phyloP scores from a whole-genome alignment of 2,797 vertebrate species.

The Columba guinea region DNA sequence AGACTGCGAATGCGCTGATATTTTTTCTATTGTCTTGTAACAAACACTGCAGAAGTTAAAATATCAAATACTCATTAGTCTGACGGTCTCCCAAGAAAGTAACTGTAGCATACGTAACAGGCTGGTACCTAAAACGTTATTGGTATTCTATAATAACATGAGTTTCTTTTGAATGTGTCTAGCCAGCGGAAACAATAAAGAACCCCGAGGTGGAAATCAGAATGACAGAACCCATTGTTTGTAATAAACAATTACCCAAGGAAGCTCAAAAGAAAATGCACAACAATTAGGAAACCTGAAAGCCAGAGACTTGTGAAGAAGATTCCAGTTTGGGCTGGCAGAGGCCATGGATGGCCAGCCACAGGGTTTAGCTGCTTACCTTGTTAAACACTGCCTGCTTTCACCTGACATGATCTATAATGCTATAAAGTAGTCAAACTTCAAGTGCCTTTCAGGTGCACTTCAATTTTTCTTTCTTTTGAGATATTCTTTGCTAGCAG shows the following conservation, averaged over 20 bases:
- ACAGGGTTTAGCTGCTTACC: not conserved
- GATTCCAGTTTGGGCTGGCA: not conserved
- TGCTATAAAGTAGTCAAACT: constrained; percentile 6
- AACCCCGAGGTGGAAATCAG: not conserved
- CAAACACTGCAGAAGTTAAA: not conserved
- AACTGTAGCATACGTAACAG: not conserved
- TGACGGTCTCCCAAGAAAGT: not conserved
- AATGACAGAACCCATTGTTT: not conserved
- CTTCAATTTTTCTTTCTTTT: constrained; percentile 43
- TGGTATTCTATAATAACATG: not conserved
- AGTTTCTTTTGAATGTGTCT: not conserved
- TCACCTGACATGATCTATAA: constrained; percentile 20
- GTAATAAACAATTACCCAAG: not conserved
- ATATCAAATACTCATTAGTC: not conserved
- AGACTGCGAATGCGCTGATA: not conserved
- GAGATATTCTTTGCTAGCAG: constrained; percentile 24
- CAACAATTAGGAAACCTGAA: not conserved
- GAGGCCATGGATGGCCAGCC: not conserved
- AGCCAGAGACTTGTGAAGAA: not conserved
- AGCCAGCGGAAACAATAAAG: not conserved
- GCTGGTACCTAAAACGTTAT: not conserved
- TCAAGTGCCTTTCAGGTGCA: constrained; percentile 34
- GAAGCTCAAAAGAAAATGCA: not conserved
- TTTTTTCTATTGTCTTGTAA: not conserved
- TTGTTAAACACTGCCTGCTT: constrained; percentile 5